Evolutionary conservation across 2,888 invertebrate genomes (phyloP), one percentile per base, ranked within the genome.

Genomic region (Gryllus longicercus): DNA sequence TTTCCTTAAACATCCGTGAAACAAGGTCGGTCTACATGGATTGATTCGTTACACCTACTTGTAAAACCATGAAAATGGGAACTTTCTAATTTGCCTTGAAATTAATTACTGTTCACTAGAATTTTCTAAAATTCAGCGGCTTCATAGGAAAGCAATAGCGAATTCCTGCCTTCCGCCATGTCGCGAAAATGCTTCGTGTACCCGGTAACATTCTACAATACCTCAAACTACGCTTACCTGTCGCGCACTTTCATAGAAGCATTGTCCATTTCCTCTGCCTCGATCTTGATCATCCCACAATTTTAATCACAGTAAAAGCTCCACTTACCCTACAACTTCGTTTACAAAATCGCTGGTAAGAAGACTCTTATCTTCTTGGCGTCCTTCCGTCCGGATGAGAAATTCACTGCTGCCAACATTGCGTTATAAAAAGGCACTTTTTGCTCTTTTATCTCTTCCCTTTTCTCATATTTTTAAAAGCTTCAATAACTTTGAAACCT

Each of bases 231-330:
- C 63, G 63, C 63, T 63, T 63, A 63, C 63, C 63, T 63, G 63
- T 63, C 63, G 16, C 63, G 63, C n/a, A n/a, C 63, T 18, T 63
- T 63, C 63, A 63, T 63, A n/a, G 63, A 18, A 63, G 63, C 16
- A 63, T n/a, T 63, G n/a, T 63, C 63, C 63, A n/a, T 18, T 14
- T 63, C n/a, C 63, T 63, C 63, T 38, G 38, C 38, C 63, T 63
- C 63, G 63, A 63, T 63, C 63, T 63, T 63, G 63, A 63, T 63
- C 63, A 63, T 63, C 63, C 14, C 63, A 18, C 63, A 63, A 63
- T n/a, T 14, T 16, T 18, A 63, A 63, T 14, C 63, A 63, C 63
- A 63, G 63, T 63, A 63, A 63, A 63, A 63, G n/a, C 63, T 18
- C 63, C 63, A 63, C 63, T 63, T 63, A 63, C 63, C 63, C 63